Percentiles rank a stretch among this genome's conserved stretches.
phyloP scores from a whole-genome alignment of 2,113 vertebrate genomes.

The Mesitornis unicolor region DNA sequence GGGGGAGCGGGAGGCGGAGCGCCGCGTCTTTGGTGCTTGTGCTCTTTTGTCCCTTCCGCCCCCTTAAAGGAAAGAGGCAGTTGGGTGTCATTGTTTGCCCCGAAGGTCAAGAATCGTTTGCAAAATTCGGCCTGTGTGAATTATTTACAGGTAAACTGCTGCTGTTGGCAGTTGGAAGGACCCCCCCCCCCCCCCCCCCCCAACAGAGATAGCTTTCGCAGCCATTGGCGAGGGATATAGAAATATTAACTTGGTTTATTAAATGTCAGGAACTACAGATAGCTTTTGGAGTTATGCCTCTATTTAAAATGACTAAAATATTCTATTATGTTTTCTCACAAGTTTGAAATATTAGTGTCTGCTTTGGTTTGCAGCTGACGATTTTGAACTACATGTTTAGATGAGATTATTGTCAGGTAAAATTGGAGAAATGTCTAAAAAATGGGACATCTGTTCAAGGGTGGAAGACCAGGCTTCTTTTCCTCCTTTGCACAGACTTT shows the following conservation, averaged over 20 bases:
- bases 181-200: too few species aligned
- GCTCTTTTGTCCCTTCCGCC: neutral
- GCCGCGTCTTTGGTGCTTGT: neutral
- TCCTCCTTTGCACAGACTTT: neutral
- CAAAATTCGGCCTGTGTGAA: neutral
- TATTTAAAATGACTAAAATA: neutral
- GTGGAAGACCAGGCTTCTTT: neutral
- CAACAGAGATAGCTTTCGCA: rapidly evolving
- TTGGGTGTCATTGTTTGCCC: neutral
- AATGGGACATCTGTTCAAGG: neutral
- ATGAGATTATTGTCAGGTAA: neutral
- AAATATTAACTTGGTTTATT: neutral
- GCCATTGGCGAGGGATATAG: neutral
- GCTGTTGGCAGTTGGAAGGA: neutral
- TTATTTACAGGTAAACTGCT: neutral
- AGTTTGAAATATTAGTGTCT: neutral
- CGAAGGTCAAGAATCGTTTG: neutral
- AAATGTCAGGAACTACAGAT: neutral
- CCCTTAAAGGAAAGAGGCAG: neutral
- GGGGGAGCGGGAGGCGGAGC: neutral
- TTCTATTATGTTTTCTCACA: neutral
- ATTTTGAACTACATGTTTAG: neutral
- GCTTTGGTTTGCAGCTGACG: neutral
- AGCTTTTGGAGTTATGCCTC: neutral
- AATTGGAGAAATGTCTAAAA: neutral